phyloP scores from a whole-genome alignment of 2,797 vertebrate species.

The Sylvilagus floridanus region DNA sequence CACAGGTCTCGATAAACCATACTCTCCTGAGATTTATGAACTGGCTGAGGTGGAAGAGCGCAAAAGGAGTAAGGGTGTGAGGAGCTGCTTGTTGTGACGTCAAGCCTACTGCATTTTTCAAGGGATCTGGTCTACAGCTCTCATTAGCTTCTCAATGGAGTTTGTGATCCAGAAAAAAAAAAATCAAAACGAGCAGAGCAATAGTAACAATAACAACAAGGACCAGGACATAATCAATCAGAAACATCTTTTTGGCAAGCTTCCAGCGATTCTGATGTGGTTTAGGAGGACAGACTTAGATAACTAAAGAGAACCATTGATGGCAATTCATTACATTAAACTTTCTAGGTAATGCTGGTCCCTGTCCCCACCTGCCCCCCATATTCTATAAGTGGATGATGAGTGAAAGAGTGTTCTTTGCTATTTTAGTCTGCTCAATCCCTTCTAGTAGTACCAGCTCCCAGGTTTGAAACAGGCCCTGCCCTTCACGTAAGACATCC shows the following conservation, averaged over 20 bases:
- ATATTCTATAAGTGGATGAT: not conserved
- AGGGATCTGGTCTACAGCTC: not conserved
- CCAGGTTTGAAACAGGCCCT: not conserved
- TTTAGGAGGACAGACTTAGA: not conserved
- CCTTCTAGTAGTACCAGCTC: not conserved
- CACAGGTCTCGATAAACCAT: not conserved
- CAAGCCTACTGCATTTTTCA: not conserved
- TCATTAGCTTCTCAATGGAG: not conserved
- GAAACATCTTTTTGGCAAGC: not conserved
- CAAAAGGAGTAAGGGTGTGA: accelerated
- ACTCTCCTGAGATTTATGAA: not conserved
- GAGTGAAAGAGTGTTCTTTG: not conserved
- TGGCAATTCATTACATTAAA: not conserved
- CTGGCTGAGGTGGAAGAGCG: not conserved
- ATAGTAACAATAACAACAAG: not conserved
- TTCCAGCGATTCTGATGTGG: not conserved
- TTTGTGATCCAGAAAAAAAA: not conserved
- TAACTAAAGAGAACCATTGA: not conserved
- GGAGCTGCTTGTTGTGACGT: not conserved
- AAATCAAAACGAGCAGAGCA: not conserved
- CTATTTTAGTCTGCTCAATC: not conserved
- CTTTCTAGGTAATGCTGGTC: not conserved
- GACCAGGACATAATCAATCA: not conserved
- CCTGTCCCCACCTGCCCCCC: too few relatives aligned
- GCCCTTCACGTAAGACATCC: not conserved